phyloP scores from a whole-genome alignment of 2,888 invertebrate species.

The Aromia moschata region DNA sequence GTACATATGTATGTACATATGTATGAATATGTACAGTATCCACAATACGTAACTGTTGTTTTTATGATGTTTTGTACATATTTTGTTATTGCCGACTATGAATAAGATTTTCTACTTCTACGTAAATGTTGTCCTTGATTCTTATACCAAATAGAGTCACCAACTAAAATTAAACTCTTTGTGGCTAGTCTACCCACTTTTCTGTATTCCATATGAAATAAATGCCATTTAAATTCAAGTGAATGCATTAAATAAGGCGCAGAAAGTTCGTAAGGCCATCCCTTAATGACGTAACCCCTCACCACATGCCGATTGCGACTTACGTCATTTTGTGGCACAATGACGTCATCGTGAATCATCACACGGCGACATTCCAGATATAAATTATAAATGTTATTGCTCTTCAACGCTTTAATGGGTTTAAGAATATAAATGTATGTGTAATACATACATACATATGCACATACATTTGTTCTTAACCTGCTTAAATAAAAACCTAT shows the following conservation, averaged over 20 bases:
- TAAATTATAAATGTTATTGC: too few relatives aligned
- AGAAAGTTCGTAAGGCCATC: background rate
- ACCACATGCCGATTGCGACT: conserved; percentile 50
- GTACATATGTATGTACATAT: too few relatives aligned
- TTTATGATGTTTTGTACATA: background rate
- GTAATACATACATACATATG: too few relatives aligned
- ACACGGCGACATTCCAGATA: conserved; percentile 17
- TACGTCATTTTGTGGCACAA: conserved; percentile 54
- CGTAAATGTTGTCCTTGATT: conserved; percentile 32
- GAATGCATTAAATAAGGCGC: background rate
- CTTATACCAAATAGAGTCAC: background rate
- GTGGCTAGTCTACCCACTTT: background rate
- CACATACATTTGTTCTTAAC: too few relatives aligned
- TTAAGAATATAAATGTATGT: too few relatives aligned
- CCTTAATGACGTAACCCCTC: conserved; percentile 51
- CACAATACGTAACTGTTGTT: background rate
- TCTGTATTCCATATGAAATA: background rate
- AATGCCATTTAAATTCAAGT: background rate
- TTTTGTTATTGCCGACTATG: background rate
- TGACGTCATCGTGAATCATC: conserved; percentile 60
- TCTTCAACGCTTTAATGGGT: too few relatives aligned
- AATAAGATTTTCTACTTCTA: too few relatives aligned
- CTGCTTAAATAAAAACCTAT: too few relatives aligned
- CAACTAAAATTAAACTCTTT: too few relatives aligned
- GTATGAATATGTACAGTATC: too few relatives aligned